Conservation (phyloP, 2,888 invertebrate genomes). For the Unio delphinus region DNA sequence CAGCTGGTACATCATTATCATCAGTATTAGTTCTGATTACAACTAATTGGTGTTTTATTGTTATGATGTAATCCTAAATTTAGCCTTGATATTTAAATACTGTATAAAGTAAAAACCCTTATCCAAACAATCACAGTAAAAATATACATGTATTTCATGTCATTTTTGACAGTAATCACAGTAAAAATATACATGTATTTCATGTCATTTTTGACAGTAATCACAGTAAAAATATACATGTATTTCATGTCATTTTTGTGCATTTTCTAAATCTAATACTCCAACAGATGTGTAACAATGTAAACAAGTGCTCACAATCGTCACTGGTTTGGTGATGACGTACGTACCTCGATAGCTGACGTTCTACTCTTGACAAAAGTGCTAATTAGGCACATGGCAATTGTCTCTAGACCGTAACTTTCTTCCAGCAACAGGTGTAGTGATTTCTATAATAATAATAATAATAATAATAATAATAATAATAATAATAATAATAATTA, state of each 20-base stretch:
- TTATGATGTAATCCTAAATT: no score
- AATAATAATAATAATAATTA: neutral
- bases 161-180: no score
- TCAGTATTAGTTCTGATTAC: no score
- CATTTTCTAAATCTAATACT: neutral
- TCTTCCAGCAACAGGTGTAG: constrained; percentile 39
- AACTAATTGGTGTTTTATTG: no score
- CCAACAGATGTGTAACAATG: neutral
- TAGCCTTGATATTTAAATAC: no score
- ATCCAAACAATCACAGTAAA: no score
- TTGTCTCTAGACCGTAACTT: constrained; percentile 51
- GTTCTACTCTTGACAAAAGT: constrained; percentile 68
- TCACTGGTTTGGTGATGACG: neutral
- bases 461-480: neutral
- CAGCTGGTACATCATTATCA: no score
- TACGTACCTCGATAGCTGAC: constrained; percentile 85
- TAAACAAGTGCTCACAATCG: neutral
- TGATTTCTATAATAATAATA: constrained; percentile 24
- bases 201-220: neutral
- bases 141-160: no score
- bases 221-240: no score
- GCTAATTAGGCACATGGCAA: constrained; percentile 69
- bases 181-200: no score
- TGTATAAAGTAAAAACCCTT: no score
- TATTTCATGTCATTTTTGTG: neutral